Conservation (phyloP, 2,797 vertebrate species). For the Phrynocephalus vlangalii region DNA sequence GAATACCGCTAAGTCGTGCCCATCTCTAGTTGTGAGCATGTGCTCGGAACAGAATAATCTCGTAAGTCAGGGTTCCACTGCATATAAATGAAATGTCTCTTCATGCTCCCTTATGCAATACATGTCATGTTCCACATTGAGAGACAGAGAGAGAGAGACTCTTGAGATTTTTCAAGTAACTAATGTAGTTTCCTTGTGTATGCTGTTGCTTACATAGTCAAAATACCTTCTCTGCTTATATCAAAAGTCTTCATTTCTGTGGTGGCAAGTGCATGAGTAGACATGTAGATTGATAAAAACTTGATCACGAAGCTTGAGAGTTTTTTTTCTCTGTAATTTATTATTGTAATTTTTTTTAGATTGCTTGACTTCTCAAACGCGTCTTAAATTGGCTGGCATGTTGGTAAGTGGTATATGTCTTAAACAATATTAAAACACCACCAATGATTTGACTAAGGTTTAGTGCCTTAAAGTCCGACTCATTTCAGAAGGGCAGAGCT, state of each 20-base stretch:
- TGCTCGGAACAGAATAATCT: too few relatives aligned
- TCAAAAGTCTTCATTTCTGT: not conserved
- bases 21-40: too few relatives aligned
- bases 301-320: not conserved
- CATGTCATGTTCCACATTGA: not conserved
- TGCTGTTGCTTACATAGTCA: not conserved
- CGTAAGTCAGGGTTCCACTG: too few relatives aligned
- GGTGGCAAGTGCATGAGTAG: not conserved
- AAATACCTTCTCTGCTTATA: not conserved
- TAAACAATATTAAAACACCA: not conserved
- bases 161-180: not conserved
- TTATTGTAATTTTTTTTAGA: constrained; percentile 77
- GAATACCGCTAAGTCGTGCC: too few relatives aligned
- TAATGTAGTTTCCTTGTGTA: not conserved
- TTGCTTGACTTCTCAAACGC: constrained; percentile 87
- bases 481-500: not conserved
- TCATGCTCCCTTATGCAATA: not conserved
- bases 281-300: not conserved
- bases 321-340: constrained; percentile 24
- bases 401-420: constrained; percentile 83
- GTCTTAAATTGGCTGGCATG: constrained; percentile 91
- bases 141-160: not conserved
- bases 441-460: not conserved
- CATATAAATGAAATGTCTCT: not conserved
- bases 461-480: not conserved